These are phyloP conservation scores for Eulacestoma nigropectus DNA, from an alignment of 2,113 vertebrate species.

Conservation along the genomic window DNA sequence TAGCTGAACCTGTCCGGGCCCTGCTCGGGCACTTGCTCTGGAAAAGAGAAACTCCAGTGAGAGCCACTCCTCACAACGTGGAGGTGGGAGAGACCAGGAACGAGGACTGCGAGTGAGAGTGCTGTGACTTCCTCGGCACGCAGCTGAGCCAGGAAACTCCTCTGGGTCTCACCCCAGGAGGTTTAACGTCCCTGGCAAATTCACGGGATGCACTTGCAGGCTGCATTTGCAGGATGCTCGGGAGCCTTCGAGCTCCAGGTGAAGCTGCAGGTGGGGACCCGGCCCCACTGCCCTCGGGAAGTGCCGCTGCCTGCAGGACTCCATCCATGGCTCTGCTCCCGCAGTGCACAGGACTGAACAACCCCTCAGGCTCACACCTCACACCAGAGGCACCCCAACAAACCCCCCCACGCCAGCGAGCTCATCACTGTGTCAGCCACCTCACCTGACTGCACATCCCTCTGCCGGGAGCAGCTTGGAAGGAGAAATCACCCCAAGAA, in stretches of 20 bases:
- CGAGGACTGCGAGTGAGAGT: fast-evolving
- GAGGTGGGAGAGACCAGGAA: background rate
- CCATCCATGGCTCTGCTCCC: background rate
- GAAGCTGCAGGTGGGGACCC: background rate
- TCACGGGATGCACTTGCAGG: background rate
- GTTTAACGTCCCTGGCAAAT: fast-evolving
- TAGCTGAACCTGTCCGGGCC: constrained; percentile 55
- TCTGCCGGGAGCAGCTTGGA: background rate
- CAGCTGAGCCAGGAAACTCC: background rate
- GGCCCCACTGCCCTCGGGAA: fast-evolving
- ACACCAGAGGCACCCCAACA: fast-evolving
- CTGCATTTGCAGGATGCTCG: background rate
- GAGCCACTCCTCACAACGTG: fast-evolving
- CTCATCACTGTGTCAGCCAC: background rate
- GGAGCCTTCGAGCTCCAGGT: background rate
- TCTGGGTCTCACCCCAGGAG: background rate
- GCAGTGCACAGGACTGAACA: fast-evolving
- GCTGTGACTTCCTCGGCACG: background rate
- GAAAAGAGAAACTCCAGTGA: background rate
- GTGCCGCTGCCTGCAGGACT: background rate
- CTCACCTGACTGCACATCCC: background rate
- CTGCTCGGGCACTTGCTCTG: constrained; percentile 27
- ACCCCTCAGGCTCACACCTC: background rate
- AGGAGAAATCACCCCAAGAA: background rate
- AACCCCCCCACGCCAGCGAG: fast-evolving